These are phyloP conservation scores for Apis dorsata DNA, from an alignment of 1,140 invertebrate genomes.

Conservation along the genomic window DNA sequence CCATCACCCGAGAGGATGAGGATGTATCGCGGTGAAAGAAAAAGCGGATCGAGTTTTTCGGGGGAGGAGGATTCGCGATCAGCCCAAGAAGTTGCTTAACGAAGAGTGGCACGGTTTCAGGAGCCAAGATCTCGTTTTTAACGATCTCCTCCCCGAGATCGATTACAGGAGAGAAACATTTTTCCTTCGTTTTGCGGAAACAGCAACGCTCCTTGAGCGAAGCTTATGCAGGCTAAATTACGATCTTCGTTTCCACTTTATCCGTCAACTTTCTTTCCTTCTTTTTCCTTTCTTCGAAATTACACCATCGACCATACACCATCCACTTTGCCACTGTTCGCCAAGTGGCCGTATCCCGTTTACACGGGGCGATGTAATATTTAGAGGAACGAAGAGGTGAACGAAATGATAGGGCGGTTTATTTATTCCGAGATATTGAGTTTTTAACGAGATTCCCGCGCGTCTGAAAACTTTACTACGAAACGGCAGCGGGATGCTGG, in stretches of 20 bases:
- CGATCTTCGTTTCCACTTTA: too few species aligned
- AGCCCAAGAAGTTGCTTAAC: constrained; percentile 11
- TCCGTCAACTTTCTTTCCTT: too few species aligned
- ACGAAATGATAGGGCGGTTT: background rate
- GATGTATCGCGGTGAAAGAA: constrained; percentile 10
- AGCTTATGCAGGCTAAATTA: background rate
- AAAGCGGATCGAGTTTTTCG: background rate
- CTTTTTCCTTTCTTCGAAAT: too few species aligned
- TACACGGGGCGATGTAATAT: background rate
- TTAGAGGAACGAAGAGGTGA: background rate
- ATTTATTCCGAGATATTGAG: constrained; percentile 19
- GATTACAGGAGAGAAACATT: background rate
- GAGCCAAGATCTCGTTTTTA: background rate
- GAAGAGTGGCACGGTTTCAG: constrained; percentile 1
- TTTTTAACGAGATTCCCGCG: constrained; percentile 39
- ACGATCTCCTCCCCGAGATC: background rate
- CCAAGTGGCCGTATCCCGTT: too few species aligned
- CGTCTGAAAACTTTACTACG: constrained; percentile 47
- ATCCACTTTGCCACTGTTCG: background rate
- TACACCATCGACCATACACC: too few species aligned
- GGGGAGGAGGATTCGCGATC: background rate
- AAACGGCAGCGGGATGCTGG: constrained; percentile 57
- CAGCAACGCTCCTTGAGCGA: too few species aligned
- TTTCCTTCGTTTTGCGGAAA: background rate
- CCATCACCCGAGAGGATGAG: constrained; percentile 18